A percentile compares a stretch with the other conserved stretches of the same genome.
These are phyloP conservation scores for Perdita meconis DNA, from an alignment of 2,888 invertebrate genomes.

Conservation along the genomic window DNA sequence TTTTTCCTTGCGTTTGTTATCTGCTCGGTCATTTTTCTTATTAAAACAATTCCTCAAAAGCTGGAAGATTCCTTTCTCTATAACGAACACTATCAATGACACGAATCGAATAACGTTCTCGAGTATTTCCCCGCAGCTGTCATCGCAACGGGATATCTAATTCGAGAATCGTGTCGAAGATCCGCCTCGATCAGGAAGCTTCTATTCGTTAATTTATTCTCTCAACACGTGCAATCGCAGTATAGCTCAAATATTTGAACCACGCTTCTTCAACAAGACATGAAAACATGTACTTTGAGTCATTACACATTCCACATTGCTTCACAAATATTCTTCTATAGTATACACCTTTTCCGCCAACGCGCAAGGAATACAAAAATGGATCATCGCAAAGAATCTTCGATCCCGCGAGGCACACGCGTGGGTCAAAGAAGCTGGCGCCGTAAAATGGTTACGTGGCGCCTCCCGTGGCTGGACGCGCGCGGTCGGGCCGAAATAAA, in stretches of 20 bases:
- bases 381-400: neutral
- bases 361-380: neutral
- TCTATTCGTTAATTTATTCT: conserved; percentile 68
- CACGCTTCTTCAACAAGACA: neutral
- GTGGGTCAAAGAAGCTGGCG: conserved; percentile 24
- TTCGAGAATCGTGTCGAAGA: conserved; percentile 42
- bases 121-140: conserved; percentile 8
- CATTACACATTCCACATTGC: too few species aligned
- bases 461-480: conserved; percentile 27
- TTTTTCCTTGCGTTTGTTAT: too few species aligned
- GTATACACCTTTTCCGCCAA: too few species aligned
- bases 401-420: conserved; percentile 22
- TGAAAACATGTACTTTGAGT: neutral
- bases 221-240: neutral
- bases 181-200: conserved; percentile 55
- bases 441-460: conserved; percentile 33
- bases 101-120: conserved; percentile 19
- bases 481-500: conserved; percentile 64
- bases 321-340: too few species aligned
- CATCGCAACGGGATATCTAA: conserved; percentile 50
- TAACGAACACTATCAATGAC: neutral
- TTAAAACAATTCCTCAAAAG: too few species aligned
- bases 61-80: neutral
- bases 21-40: too few species aligned
- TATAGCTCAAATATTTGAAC: conserved; percentile 14